phyloP scores from a whole-genome alignment of 2,113 vertebrate genomes.

The Rutilus rutilus region DNA sequence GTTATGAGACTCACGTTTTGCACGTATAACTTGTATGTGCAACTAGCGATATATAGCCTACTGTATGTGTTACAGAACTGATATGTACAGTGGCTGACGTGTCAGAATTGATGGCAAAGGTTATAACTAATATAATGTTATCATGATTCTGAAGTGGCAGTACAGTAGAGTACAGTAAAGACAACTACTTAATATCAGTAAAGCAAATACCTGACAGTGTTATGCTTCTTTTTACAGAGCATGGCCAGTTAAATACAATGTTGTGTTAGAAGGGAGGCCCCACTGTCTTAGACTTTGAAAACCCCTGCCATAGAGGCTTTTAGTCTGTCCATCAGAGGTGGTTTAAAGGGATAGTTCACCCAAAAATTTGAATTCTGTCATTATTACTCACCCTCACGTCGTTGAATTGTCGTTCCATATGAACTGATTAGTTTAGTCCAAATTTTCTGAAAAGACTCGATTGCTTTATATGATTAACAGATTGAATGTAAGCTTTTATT shows the following conservation, averaged over 20 bases:
- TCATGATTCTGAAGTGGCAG: background rate
- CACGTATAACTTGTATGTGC: background rate
- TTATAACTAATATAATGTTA: background rate
- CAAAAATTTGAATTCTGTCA: no score
- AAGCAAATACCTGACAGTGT: background rate
- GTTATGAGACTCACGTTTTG: background rate
- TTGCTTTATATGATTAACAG: no score
- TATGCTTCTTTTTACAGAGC: slow-evolving; percentile 3
- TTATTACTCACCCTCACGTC: no score
- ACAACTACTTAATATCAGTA: background rate
- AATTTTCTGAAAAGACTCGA: no score
- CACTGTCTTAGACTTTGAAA: no score
- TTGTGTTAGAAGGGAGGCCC: no score
- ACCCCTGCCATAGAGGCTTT: no score
- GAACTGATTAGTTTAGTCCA: no score
- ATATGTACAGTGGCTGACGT: slow-evolving; percentile 15
- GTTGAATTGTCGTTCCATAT: no score
- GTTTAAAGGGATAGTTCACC: no score
- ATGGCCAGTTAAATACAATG: background rate
- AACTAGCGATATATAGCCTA: background rate
- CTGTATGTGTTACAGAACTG: slow-evolving; percentile 1
- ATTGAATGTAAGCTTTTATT: no score
- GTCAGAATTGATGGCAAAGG: background rate
- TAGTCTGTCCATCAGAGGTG: no score
- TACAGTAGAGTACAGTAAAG: background rate